These are phyloP conservation scores for Callorhinus ursinus DNA, from an alignment of 2,113 vertebrate species.

Conservation along the genomic window DNA sequence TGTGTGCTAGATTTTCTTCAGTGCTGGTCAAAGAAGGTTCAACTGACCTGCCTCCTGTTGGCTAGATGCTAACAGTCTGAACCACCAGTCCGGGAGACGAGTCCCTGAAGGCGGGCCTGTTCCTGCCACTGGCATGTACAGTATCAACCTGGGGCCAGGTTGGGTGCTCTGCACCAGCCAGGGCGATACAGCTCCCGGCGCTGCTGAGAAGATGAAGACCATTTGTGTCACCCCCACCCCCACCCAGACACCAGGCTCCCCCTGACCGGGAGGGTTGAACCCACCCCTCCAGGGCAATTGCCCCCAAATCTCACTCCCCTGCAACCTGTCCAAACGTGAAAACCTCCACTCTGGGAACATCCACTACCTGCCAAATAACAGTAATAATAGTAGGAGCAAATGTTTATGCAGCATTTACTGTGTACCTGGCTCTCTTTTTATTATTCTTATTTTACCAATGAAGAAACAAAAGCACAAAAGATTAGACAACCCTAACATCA, in stretches of 20 bases:
- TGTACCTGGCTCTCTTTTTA: background rate
- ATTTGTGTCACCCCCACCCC: background rate
- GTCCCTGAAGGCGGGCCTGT: background rate
- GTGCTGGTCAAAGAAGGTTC: background rate
- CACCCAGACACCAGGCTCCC: background rate
- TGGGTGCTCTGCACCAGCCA: background rate
- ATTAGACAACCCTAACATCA: background rate
- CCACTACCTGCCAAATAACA: background rate
- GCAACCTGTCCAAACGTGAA: background rate
- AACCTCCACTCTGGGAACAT: background rate
- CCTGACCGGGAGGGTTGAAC: background rate
- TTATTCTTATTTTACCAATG: background rate
- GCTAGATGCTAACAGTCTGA: background rate
- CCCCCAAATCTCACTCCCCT: background rate
- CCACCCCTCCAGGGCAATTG: background rate
- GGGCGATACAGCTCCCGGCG: background rate
- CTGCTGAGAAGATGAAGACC: background rate
- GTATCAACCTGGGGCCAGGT: too few relatives aligned
- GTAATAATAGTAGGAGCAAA: background rate
- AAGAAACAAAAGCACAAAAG: background rate
- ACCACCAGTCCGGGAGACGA: background rate
- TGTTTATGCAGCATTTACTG: background rate
- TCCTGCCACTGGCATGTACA: accelerated
- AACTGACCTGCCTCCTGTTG: background rate
- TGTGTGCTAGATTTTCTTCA: background rate